A percentile compares a stretch with the other conserved stretches of the same genome.
phyloP scores from a whole-genome alignment of 30 jellyfish, hydroid and myxozoan species.

The Sanderia malayensis region DNA sequence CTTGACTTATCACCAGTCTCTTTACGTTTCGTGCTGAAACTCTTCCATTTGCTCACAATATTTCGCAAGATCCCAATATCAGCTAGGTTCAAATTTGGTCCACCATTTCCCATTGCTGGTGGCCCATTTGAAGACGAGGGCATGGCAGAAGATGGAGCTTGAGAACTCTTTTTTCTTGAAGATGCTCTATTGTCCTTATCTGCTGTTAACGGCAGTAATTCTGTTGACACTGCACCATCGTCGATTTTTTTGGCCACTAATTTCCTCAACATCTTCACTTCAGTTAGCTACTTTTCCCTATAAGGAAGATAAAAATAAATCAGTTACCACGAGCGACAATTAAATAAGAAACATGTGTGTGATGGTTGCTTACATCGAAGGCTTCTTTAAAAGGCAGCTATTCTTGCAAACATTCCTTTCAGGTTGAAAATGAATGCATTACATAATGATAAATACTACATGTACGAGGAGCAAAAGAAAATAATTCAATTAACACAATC shows the following conservation, averaged over 20 bases:
- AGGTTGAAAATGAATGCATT: no score
- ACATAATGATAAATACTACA: no score
- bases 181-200: constrained; percentile 22
- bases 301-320: no score
- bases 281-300: no score
- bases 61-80: constrained; percentile 72
- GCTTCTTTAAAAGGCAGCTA: no score
- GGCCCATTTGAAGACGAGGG: constrained; percentile 18
- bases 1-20: constrained; percentile 76
- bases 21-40: constrained; percentile 76
- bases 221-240: constrained; percentile 62
- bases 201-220: constrained; percentile 48
- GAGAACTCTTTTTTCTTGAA: neutral
- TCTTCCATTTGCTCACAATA: constrained; percentile 82
- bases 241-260: constrained; percentile 49
- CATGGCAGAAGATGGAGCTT: neutral
- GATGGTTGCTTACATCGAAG: no score
- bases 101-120: constrained; percentile 41
- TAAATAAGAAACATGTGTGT: no score
- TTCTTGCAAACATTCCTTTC: no score
- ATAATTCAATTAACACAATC: no score
- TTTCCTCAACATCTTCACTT: constrained; percentile 43
- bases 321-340: no score
- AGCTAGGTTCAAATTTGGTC: constrained; percentile 54
- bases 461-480: no score